A percentile compares a stretch with the other conserved stretches of the same genome.
These are phyloP conservation scores for Cacoxenus indagator DNA, from an alignment of 2,888 invertebrate species.

Conservation along the genomic window DNA sequence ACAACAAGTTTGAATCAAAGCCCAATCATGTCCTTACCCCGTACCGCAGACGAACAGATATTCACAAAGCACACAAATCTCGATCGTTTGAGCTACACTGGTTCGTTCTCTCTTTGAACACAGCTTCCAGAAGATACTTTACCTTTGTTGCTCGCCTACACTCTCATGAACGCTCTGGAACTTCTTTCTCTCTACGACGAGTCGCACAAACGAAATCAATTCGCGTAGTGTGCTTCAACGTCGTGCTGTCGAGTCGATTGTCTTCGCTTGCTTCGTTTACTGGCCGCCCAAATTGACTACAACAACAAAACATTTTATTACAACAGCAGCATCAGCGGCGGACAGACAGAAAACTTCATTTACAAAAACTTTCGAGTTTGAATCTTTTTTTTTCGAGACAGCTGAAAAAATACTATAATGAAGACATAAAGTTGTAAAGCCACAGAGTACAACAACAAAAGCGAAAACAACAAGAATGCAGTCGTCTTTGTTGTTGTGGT, in stretches of 20 bases:
- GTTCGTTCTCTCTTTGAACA: too few relatives aligned
- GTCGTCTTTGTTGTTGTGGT: constrained; percentile 5
- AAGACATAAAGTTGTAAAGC: constrained; percentile 40
- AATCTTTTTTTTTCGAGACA: constrained; percentile 22
- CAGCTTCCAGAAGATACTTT: constrained; percentile 7
- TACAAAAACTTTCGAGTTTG: constrained; percentile 21
- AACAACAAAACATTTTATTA: not conserved
- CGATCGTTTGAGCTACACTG: not conserved
- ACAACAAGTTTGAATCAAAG: constrained; percentile 24
- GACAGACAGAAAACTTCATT: constrained; percentile 23
- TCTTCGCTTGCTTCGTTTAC: not conserved
- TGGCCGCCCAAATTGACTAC: not conserved
- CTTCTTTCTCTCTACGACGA: constrained; percentile 8
- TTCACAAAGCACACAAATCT: too few relatives aligned
- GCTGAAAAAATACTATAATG: not conserved
- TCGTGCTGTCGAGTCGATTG: constrained; percentile 7
- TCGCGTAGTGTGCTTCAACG: not conserved
- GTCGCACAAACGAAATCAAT: constrained; percentile 6
- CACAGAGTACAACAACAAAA: constrained; percentile 25
- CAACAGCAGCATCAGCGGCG: constrained; percentile 15
- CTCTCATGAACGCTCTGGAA: not conserved
- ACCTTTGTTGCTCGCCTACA: not conserved
- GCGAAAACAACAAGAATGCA: constrained; percentile 20
- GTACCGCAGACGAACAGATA: too few relatives aligned
- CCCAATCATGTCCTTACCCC: not conserved